Evolutionary conservation across 1,140 invertebrate species (phyloP).

Genomic region (Zaprionus ghesquierei): DNA sequence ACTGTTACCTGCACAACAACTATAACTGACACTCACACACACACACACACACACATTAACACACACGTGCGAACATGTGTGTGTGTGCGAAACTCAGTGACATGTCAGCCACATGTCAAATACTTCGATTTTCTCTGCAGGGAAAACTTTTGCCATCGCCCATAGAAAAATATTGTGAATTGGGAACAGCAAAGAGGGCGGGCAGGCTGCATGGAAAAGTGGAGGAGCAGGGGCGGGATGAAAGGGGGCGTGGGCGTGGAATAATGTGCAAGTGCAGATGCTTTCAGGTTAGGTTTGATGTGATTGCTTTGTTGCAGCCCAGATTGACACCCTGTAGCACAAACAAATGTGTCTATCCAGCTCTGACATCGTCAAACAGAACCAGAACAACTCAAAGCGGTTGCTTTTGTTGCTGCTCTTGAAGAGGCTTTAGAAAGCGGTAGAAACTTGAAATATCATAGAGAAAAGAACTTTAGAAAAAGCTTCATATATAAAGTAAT

Average conservation of each 20-base stretch:
- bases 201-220: neutral
- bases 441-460: neutral
- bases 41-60: neutral
- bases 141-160: slow-evolving; percentile 3
- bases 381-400: neutral
- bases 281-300: neutral
- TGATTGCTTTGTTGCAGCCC: slow-evolving; percentile 7
- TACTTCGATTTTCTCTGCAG: slow-evolving; percentile 56
- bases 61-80: neutral
- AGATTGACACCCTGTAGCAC: slow-evolving; percentile 3
- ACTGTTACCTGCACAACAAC: slow-evolving; percentile 14
- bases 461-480: neutral
- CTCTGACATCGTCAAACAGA: slow-evolving; percentile 8
- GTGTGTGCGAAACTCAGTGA: slow-evolving; percentile 26
- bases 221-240: too few relatives aligned
- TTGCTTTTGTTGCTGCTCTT: neutral
- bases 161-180: slow-evolving; percentile 33
- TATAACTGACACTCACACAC: neutral
- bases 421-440: neutral
- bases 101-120: slow-evolving; percentile 68
- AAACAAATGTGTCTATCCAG: neutral
- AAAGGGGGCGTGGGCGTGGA: too few relatives aligned
- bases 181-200: neutral
- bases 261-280: neutral
- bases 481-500: neutral